Evolutionary conservation across 2,797 vertebrate species (phyloP).

Genomic region (Enteromius viviparus): DNA sequence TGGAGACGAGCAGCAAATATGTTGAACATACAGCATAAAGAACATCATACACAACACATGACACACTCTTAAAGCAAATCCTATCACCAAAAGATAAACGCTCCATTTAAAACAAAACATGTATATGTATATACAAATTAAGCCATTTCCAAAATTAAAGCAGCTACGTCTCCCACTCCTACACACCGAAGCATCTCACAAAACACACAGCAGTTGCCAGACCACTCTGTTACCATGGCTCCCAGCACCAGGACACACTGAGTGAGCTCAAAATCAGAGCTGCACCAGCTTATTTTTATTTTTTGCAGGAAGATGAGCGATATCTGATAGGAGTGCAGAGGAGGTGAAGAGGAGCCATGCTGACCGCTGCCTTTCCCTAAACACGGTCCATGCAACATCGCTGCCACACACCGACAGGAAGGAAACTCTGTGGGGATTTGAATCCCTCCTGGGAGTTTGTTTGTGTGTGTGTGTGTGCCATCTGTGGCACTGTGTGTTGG

Average conservation of each 20-base stretch:
- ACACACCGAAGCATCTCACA: conserved; percentile 45
- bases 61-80: conserved; percentile 12
- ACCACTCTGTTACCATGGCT: conserved; percentile 57
- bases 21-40: conserved; percentile 65
- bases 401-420: conserved; percentile 42
- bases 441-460: conserved; percentile 29
- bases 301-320: conserved; percentile 30
- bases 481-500: conserved; percentile 48
- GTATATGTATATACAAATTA: conserved; percentile 22
- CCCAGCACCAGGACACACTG: conserved; percentile 45
- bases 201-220: conserved; percentile 54
- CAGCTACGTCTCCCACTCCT: conserved; percentile 46
- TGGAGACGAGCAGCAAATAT: conserved; percentile 79
- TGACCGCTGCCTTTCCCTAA: conserved; percentile 42
- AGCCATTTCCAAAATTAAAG: conserved; percentile 50
- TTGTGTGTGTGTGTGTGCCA: conserved; percentile 32
- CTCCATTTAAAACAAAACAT: conserved; percentile 13
- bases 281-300: conserved; percentile 17
- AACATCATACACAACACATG: background rate
- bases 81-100: background rate
- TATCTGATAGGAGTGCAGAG: conserved; percentile 33
- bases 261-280: conserved; percentile 33
- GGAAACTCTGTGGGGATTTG: conserved; percentile 56
- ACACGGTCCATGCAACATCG: conserved; percentile 46
- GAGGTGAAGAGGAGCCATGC: conserved; percentile 55